Evolutionary conservation across 2,113 vertebrate species (phyloP), one percentile per base, ranked within the genome.

Genomic region (Caranx ignobilis): DNA sequence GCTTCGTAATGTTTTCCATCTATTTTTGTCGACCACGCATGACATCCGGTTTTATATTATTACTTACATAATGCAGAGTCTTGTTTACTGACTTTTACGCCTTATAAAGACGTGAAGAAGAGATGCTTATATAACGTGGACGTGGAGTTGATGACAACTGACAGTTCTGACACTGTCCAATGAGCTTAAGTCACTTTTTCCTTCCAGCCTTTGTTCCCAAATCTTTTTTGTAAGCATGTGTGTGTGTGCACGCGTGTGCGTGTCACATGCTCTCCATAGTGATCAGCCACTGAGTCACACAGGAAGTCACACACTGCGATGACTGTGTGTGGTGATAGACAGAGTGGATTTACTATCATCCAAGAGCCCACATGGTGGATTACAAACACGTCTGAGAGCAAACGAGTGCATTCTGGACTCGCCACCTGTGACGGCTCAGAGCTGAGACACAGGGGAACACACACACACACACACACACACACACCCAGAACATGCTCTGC

Each of bases 131-230:
- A 73, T 90, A 93, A 92, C 75, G 65, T 48, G 50, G 54, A 81
- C 21, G 26, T 26, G 26, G 15, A 91, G 66, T 79, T 85, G 80
- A 83, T 81, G 18, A 67, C 73, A 81, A 69, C 77, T 89, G 89
- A 89, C 90, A 82, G 52, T 70, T 84, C 71, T 90, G 79, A 90
- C 61, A 60, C 64, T 89, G 89, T 92, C 87, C 87, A 41, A 84
- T 66, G 74, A 82, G 64, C 79, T 92, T 79, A 83, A 88, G 66
- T 94, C 88, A 81, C 5, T 19, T 52, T 85, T 71, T 81, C 77
- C 91, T 90, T 62, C 84, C 26, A 84, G 89, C 88, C 21, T 83
- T 90, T 89, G 75, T 87, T 62, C 78, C 83, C 84, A 79, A 76
- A 67, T 80, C 32, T 76, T 63, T 60, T 60, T 2, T 39, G 26